phyloP scores from a whole-genome alignment of 2,113 vertebrate species.

The Hypanus sabinus region DNA sequence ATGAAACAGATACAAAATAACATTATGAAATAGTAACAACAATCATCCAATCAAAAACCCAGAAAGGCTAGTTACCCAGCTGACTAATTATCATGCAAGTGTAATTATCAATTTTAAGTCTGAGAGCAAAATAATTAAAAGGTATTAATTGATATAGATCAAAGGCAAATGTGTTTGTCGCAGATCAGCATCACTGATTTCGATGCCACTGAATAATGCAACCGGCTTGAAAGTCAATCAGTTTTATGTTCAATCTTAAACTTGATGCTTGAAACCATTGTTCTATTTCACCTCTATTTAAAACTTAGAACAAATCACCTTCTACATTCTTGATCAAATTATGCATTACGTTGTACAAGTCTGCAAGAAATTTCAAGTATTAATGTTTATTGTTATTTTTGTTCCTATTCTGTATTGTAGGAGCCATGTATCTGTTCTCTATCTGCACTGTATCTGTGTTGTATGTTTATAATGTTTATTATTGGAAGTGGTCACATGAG shows the following conservation, averaged over 20 bases:
- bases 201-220: too few species aligned
- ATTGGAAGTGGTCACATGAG: too few species aligned
- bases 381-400: background rate
- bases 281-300: background rate
- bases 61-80: background rate
- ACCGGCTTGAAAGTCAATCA: too few species aligned
- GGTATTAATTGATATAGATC: too few species aligned
- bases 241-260: background rate
- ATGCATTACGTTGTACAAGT: background rate
- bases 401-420: too few species aligned
- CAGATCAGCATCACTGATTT: too few species aligned
- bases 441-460: too few species aligned
- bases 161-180: too few species aligned
- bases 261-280: background rate
- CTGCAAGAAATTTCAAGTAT: background rate
- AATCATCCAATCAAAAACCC: background rate
- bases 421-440: too few species aligned
- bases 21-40: background rate
- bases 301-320: background rate
- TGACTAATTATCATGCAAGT: background rate
- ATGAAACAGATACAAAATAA: background rate
- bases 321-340: background rate
- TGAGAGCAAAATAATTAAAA: too few species aligned
- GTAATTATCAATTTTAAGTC: too few species aligned
- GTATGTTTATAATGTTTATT: too few species aligned